phyloP scores from a whole-genome alignment of 1,140 invertebrate genomes.

The Planococcus citri region DNA sequence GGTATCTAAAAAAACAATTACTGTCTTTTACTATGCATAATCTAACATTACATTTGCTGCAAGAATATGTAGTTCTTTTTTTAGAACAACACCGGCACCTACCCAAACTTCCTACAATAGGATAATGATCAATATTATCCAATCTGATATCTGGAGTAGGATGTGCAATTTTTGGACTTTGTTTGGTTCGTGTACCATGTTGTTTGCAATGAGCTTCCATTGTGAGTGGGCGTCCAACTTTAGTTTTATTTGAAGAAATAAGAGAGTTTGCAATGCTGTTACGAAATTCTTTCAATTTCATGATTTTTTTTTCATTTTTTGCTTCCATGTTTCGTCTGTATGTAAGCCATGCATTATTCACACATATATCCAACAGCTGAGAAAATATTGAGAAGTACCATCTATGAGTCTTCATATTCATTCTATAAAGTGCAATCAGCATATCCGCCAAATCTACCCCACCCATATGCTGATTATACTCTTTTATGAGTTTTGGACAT shows the following conservation, averaged over 20 bases:
- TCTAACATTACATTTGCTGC: slow-evolving; percentile 19
- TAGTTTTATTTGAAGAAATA: background rate
- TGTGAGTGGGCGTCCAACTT: background rate
- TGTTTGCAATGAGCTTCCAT: background rate
- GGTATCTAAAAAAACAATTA: slow-evolving; percentile 19
- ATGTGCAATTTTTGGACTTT: background rate
- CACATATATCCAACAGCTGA: slow-evolving; percentile 14
- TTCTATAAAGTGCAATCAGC: slow-evolving; percentile 34
- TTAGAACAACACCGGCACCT: background rate
- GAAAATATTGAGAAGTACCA: slow-evolving; percentile 27
- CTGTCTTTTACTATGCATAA: background rate
- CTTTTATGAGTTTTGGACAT: slow-evolving; percentile 34
- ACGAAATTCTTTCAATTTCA: slow-evolving; percentile 13
- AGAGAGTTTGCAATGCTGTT: slow-evolving; percentile 10
- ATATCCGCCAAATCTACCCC: slow-evolving; percentile 36
- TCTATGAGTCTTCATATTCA: slow-evolving; percentile 23
- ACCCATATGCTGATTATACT: slow-evolving; percentile 35
- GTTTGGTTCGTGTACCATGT: no score
- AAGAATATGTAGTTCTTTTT: background rate
- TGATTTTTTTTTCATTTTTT: slow-evolving; percentile 4
- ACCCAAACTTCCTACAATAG: background rate
- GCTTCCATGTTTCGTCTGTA: background rate
- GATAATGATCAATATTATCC: slow-evolving; percentile 13
- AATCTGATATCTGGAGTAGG: background rate
- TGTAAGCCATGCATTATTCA: slow-evolving; percentile 21